These are phyloP conservation scores for Nothobranchius furzeri DNA, from an alignment of 2,113 vertebrate species.

Conservation along the genomic window DNA sequence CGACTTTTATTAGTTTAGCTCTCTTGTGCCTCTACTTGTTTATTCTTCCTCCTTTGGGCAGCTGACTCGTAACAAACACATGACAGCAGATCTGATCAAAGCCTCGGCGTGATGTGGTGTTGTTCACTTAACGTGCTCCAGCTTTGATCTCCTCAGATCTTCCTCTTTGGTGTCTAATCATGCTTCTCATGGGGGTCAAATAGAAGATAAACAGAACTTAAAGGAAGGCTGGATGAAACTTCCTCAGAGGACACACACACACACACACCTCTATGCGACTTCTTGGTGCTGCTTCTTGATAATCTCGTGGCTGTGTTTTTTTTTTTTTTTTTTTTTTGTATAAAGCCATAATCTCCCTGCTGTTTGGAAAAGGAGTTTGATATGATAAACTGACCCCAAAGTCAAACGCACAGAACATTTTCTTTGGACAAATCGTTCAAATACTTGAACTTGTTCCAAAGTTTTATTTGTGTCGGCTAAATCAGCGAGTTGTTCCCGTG, in stretches of 20 bases:
- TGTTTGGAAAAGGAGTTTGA: constrained; percentile 58
- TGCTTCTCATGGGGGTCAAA: constrained; percentile 1
- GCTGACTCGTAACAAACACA: constrained; percentile 22
- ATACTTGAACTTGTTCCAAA: constrained; percentile 70
- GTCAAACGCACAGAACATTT: constrained; percentile 60
- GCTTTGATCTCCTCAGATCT: constrained; percentile 34
- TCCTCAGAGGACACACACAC: constrained; percentile 28
- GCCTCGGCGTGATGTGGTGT: constrained; percentile 6
- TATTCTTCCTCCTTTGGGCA: not conserved
- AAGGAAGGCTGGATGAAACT: constrained; percentile 7
- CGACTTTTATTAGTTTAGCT: constrained; percentile 24
- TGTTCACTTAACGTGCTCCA: constrained; percentile 1
- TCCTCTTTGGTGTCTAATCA: constrained; percentile 12
- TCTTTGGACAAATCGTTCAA: constrained; percentile 64
- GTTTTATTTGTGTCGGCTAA: constrained; percentile 62
- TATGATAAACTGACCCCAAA: constrained; percentile 61
- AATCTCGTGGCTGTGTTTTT: constrained; percentile 42
- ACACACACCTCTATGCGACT: constrained; percentile 52
- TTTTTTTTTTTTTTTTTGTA: constrained; percentile 30
- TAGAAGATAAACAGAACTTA: not conserved
- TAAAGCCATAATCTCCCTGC: constrained; percentile 38
- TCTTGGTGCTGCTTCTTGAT: constrained; percentile 36
- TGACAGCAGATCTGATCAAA: constrained; percentile 35
- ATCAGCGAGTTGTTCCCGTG: constrained; percentile 55
- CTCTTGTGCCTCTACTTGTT: not conserved